Evolutionary conservation across 1,140 invertebrate genomes (phyloP), one percentile per base, ranked within the genome.

Genomic region (Microvelia longipes): DNA sequence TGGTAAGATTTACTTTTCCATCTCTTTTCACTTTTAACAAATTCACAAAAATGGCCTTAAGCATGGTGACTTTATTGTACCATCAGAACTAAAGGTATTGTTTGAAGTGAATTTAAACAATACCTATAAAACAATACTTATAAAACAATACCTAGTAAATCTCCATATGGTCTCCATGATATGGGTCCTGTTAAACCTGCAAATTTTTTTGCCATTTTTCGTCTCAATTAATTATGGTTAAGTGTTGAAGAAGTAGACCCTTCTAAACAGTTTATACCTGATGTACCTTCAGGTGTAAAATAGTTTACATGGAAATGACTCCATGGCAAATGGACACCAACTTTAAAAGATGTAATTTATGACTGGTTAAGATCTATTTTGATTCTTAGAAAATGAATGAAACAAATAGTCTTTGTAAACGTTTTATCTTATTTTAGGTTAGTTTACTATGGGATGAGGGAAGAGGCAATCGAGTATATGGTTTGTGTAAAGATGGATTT

Each of bases 1-100:
- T 87, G 14, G 76, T 82, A 0, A 68, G 35, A 15, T 61, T 13
- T 68, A 28, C 65, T 65, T n/a, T n/a, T n/a, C 2, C 1, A 30
- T 64, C 25, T 29, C 11, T 26, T 28, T 24, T 64, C 30, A 14
- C 24, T 69, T 1, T 11, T 65, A 69, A 15, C 28, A 62, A 11
- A 28, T 94, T 81, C 94, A 97, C 76, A 94, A 92, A 77, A 97
- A 97, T 85, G 94, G 94, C 2, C 79, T 96, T 15, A 86, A 87
- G 74, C 92, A 96, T 81, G 87, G 90, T 63, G 89, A 93, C 74
- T 91, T 96, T 76, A 77, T 78, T 5, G 77, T 96, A 68, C 86
- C 89, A 0, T 86, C 80, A 25, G 81, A 85, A 73, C 72, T 82
- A 11, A 78, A 78, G 70, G 82, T 85, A 74, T 73, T 24, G n/a